These are phyloP conservation scores for Epirrita christyi DNA, from an alignment of 2,888 invertebrate species.

Conservation along the genomic window DNA sequence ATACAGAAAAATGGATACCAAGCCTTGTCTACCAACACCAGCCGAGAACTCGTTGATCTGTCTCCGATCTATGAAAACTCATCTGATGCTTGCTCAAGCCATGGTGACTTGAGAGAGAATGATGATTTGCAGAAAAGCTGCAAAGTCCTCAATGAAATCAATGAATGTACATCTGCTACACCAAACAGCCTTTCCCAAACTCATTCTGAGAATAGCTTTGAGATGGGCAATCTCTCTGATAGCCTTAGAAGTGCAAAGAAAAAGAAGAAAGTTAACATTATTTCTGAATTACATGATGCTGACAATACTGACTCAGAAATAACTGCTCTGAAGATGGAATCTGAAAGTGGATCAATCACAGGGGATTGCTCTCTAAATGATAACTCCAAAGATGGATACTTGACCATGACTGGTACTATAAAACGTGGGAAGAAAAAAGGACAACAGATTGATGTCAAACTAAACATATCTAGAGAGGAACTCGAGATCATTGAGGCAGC, in stretches of 20 bases:
- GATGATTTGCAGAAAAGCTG: conserved; percentile 71
- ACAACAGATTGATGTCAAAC: conserved; percentile 88
- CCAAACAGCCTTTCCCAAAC: conserved; percentile 78
- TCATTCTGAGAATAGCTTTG: conserved; percentile 79
- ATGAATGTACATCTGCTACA: conserved; percentile 72
- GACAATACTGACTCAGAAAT: conserved; percentile 76
- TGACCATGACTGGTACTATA: conserved; percentile 90
- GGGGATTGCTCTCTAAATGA: conserved; percentile 84
- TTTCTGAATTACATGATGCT: conserved; percentile 75
- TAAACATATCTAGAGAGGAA: conserved; percentile 89
- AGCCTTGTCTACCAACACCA: conserved; percentile 63
- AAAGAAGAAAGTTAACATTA: conserved; percentile 87
- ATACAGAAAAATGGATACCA: conserved; percentile 75
- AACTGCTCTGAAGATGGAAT: conserved; percentile 67
- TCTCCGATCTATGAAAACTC: conserved; percentile 82
- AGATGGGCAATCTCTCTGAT: conserved; percentile 75
- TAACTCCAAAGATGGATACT: conserved; percentile 82
- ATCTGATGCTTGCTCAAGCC: conserved; percentile 80
- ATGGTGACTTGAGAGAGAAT: conserved; percentile 72
- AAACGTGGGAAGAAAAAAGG: conserved; percentile 89
- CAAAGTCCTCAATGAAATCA: conserved; percentile 66
- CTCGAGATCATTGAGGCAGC: conserved; percentile 88
- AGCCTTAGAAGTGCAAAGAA: conserved; percentile 77
- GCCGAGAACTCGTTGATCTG: conserved; percentile 76
- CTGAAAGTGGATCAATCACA: conserved; percentile 77